phyloP scores from a whole-genome alignment of 2,888 invertebrate species.

The Latrodectus hesperus region DNA sequence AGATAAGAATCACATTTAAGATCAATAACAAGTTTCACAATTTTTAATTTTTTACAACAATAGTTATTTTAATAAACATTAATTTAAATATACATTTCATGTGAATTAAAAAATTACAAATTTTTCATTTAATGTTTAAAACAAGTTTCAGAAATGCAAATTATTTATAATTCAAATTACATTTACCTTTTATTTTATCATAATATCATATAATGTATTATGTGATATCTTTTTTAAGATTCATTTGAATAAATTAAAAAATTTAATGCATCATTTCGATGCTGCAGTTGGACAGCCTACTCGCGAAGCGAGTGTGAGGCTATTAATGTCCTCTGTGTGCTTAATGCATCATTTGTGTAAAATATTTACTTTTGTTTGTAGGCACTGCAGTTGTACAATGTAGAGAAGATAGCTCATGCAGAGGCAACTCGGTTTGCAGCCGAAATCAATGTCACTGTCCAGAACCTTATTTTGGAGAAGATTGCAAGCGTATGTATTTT shows the following conservation, averaged over 20 bases:
- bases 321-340: too few relatives aligned
- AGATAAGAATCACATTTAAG: not conserved
- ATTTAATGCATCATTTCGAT: not conserved
- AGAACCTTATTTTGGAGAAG: slow-evolving; percentile 92
- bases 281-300: too few relatives aligned
- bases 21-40: not conserved
- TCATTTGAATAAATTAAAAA: too few relatives aligned
- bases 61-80: too few relatives aligned
- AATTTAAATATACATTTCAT: too few relatives aligned
- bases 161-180: not conserved
- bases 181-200: not conserved
- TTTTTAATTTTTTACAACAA: too few relatives aligned
- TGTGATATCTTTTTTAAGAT: not conserved
- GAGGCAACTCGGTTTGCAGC: slow-evolving; percentile 88
- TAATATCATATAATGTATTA: not conserved
- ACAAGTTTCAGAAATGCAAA: too few relatives aligned
- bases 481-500: slow-evolving; percentile 86
- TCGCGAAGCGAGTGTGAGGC: too few relatives aligned
- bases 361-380: not conserved
- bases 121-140: too few relatives aligned
- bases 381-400: slow-evolving; percentile 85
- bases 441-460: slow-evolving; percentile 89
- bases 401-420: slow-evolving; percentile 84
- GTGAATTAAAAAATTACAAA: too few relatives aligned
- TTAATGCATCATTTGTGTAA: not conserved